Base-by-base conservation (phyloP, 35 echinoderm and acorn worm genomes). In the Nesometra sesokonis region DNA sequence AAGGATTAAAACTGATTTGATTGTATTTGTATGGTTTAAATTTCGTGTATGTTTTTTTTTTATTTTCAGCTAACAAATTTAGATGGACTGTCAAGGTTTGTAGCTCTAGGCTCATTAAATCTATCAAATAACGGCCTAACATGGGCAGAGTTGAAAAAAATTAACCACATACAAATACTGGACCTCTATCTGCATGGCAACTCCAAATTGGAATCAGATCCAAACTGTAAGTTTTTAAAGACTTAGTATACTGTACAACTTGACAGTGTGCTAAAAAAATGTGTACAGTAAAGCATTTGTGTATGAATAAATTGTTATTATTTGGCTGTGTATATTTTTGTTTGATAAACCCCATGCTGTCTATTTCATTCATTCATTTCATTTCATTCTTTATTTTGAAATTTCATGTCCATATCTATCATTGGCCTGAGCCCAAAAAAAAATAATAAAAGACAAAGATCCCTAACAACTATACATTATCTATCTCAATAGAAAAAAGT, bases 161-260 rank as follows among this genome's bases (percentile, higher is more conserved):
- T 97, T 27, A 80, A 90, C 36, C 91, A 97, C 46, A 93, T 97
- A 89, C 92, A 97, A 76, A 91, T 97, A 47, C 43, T 97, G 36
- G 86, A 93, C 35, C 86, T 97, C 29, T 89, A 84, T 93, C 91
- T 97, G 35, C 95, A 97, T 97, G 95, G 95, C 32, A 97, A 93
- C 84, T 13, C 35, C 17, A 91, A 87, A 31, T 46, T 97, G 77
- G 91, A 93, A 57, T 91, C 76, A 87, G 91, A 97, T 85, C 84
- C 91, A 19, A 91, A 97, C 78, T 97, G 95, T 97, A 80, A 93
- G 95, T 91, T n/a, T n/a, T n/a, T n/a, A n/a, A n/a, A n/a, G n/a
- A n/a, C 78, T 29, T 37, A 15, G 21, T 84, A 30, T 46, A 67
- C n/a, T n/a, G 13, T 15, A 15, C 13, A 67, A 67, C 52, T 67